Evolutionary conservation across 2,113 vertebrate species (phyloP).

Genomic region (Rhineura floridana): DNA sequence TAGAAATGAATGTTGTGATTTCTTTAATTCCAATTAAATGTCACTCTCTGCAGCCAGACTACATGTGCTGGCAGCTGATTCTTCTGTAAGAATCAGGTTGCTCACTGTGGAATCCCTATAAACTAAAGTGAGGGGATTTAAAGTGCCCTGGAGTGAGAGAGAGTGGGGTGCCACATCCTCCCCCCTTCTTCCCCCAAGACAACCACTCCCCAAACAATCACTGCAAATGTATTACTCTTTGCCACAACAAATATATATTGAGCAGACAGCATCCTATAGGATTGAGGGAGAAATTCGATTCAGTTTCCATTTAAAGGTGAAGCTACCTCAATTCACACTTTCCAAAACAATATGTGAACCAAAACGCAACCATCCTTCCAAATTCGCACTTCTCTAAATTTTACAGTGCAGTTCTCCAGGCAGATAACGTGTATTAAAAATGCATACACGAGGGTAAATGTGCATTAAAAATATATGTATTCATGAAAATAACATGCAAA

Average conservation of each 20-base stretch:
- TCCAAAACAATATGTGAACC: no score
- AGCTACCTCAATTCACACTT: no score
- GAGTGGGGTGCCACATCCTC: background rate
- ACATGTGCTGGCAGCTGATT: background rate
- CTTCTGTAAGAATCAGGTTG: background rate
- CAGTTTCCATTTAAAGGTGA: no score
- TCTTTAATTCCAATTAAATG: slow-evolving; percentile 26
- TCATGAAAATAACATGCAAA: no score
- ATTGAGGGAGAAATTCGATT: no score
- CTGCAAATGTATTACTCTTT: background rate
- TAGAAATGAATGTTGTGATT: slow-evolving; percentile 21
- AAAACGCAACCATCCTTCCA: no score
- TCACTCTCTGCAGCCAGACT: background rate
- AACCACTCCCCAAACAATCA: background rate
- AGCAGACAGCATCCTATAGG: background rate
- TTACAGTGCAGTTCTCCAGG: no score
- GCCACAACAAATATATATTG: background rate
- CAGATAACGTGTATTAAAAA: no score
- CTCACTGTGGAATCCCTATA: background rate
- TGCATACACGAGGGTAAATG: no score
- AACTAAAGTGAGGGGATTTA: background rate
- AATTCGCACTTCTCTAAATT: no score
- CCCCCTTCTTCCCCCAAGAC: background rate
- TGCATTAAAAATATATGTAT: no score
- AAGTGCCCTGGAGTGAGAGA: background rate